Base-by-base conservation (phyloP, 2,888 invertebrate genomes). In the Drosophila fungiperda region DNA sequence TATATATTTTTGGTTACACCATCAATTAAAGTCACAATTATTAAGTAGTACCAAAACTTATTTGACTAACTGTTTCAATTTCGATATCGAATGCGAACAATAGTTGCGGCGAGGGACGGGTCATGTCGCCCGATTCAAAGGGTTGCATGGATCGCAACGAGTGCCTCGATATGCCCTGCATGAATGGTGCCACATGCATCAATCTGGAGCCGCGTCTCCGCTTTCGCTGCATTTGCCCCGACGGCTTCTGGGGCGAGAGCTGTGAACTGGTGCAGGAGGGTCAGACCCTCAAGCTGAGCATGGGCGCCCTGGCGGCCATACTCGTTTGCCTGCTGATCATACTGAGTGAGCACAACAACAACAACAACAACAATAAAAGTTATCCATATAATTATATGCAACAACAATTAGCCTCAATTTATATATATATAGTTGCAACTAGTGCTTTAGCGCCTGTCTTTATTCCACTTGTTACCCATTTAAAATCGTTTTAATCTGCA, bases 281-380 rank as follows among this genome's bases (percentile, higher is more conserved):
- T 89, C 98, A 98, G 94, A 98, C 98, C 79, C 95, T 99, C 91
- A 98, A 98, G 92, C 96, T 99, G 92, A 98, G 98, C 94, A 98
- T 98, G 96, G 98, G 98, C 84, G 99, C 99, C 76, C 95, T 99
- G 88, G 98, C 99, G 78, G 98, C 99, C 92, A 99, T 99, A 93
- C 95, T 99, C 93, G 97, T 99, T 94, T 99, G 99, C 94, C 96
- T 99, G 92, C 96, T 99, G 94, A 97, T 98, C 93, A 98, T 99
- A 92, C 96, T 99, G 94, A 97, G 99, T 99, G 96, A 97, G 98
- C 96, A 92, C 60, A 23, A 50, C 29, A 64, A 36, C 42, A 20
- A 42, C 42, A 26, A 40, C 50, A 33, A 23, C 38, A 49, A 52
- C 20, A 32, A 7, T 17, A 29, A 64, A 42, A 38, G 36, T 59